Evolutionary conservation across 1,140 invertebrate species (phyloP).

Genomic region (Aphelinus certus): DNA sequence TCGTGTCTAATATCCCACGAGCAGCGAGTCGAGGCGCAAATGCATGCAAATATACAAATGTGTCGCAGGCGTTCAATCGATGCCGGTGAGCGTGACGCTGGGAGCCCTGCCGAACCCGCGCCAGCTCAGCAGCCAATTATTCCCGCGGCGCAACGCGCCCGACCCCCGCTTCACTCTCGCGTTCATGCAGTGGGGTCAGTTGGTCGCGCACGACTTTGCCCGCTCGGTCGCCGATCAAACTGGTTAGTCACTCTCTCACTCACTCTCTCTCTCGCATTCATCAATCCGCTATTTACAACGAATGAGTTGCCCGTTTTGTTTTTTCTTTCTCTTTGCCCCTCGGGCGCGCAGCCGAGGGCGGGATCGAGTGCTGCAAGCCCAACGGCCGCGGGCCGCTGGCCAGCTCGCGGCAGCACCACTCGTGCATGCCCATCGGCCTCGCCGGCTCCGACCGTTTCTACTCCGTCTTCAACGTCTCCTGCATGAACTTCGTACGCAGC

Average conservation of each 20-base stretch:
- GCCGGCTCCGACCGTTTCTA: slow-evolving; percentile 76
- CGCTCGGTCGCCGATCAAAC: slow-evolving; percentile 62
- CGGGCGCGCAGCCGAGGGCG: slow-evolving; percentile 59
- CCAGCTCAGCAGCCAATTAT: slow-evolving; percentile 61
- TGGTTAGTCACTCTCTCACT: slow-evolving; percentile 49
- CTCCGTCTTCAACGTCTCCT: slow-evolving; percentile 68
- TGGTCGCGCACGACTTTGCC: slow-evolving; percentile 69
- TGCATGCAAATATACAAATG: too few relatives aligned
- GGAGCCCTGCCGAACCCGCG: slow-evolving; percentile 64
- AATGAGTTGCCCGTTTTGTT: too few relatives aligned
- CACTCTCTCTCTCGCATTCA: not conserved
- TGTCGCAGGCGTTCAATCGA: slow-evolving; percentile 61
- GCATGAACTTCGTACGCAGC: slow-evolving; percentile 71
- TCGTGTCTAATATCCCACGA: too few relatives aligned
- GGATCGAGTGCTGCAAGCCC: slow-evolving; percentile 68
- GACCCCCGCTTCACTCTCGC: slow-evolving; percentile 57
- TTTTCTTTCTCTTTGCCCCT: too few relatives aligned
- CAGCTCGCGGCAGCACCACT: slow-evolving; percentile 67
- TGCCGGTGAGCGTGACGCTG: slow-evolving; percentile 61
- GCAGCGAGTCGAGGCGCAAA: too few relatives aligned
- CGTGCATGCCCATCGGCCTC: slow-evolving; percentile 79
- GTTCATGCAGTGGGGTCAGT: slow-evolving; percentile 71
- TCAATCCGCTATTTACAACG: too few relatives aligned
- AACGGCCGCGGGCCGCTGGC: slow-evolving; percentile 54
- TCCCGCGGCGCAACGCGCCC: slow-evolving; percentile 57